Conservation (phyloP, 1,140 invertebrate species). For the Brachionus sp. region DNA sequence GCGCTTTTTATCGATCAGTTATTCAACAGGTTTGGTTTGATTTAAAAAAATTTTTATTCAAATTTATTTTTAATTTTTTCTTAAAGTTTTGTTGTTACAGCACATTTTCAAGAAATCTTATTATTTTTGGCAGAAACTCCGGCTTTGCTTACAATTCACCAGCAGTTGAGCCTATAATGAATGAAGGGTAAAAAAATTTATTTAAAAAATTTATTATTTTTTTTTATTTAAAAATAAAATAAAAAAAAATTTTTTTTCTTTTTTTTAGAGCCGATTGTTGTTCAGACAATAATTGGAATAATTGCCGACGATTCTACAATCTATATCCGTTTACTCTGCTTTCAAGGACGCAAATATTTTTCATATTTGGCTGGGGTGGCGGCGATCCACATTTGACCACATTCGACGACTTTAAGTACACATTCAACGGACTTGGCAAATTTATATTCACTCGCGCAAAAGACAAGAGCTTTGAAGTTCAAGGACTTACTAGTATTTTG, state of each 20-base stretch:
- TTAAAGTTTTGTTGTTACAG: slow-evolving; percentile 20
- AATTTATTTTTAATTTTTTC: neutral
- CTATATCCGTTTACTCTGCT: neutral
- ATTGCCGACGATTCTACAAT: slow-evolving; percentile 22
- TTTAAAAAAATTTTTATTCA: neutral
- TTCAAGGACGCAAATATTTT: neutral
- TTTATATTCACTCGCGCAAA: neutral
- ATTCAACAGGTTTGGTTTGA: neutral
- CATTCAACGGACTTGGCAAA: slow-evolving; percentile 38
- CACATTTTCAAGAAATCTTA: neutral
- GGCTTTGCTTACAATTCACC: slow-evolving; percentile 32
- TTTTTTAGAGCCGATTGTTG: neutral
- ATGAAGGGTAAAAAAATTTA: neutral
- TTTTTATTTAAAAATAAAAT: neutral
- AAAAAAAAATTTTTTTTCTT: no score
- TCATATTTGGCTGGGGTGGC: slow-evolving; percentile 20
- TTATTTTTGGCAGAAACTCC: neutral
- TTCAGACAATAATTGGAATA: neutral
- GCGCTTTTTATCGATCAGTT: neutral
- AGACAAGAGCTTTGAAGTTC: slow-evolving; percentile 25
- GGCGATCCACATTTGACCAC: slow-evolving; percentile 38
- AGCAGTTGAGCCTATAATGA: neutral
- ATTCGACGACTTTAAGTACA: slow-evolving; percentile 10
- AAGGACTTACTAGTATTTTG: neutral
- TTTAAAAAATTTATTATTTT: neutral